Evolutionary conservation across 2,113 vertebrate genomes (phyloP), one percentile per base, ranked within the genome.

Genomic region (Bufo gargarizans): DNA sequence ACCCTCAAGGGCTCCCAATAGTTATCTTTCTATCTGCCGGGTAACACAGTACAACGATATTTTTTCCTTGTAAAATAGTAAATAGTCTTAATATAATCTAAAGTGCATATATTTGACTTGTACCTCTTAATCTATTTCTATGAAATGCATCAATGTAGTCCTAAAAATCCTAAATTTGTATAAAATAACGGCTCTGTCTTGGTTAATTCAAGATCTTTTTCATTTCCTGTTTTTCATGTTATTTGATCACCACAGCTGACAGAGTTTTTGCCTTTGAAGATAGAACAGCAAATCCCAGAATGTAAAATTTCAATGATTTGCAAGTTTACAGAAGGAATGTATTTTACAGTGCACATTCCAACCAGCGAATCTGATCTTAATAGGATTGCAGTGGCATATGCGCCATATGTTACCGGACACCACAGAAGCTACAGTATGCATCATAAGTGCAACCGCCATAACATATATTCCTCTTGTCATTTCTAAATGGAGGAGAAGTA

Each of bases 161-260:
- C 33, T 33, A 76, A 50, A 19, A 10, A 17, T 49, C 49, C 7
- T 5, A 13, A 3, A 47, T 45, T 72, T 20, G 7, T 43, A 14
- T 71, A 71, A 71, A 43, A 71, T 50, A 17, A 76, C 12, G 16
- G 13, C 17, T 45, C 14, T 20, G 6, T 59, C 20, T 63, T 16
- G 53, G 71, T 58, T 76, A 11, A 74, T 77, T 77, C 53, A 47
- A 10, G 17, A 49, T 47, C 72, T 74, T n/a, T 77, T 93, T 94
- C 92, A 94, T 95, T 94, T 95, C 93, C 92, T 95, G 95, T 93
- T 92, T 92, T 93, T 88, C 91, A n/a, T 91, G 84, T 91, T 93
- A 90, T 89, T 90, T 92, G 91, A 92, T 85, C 93, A 91, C 87
- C 80, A 89, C 79, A 92, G 77, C 89, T 89, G 45, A 91, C 86